Evolutionary conservation across 2,888 invertebrate species (phyloP).

Genomic region (Ligdia adustata): DNA sequence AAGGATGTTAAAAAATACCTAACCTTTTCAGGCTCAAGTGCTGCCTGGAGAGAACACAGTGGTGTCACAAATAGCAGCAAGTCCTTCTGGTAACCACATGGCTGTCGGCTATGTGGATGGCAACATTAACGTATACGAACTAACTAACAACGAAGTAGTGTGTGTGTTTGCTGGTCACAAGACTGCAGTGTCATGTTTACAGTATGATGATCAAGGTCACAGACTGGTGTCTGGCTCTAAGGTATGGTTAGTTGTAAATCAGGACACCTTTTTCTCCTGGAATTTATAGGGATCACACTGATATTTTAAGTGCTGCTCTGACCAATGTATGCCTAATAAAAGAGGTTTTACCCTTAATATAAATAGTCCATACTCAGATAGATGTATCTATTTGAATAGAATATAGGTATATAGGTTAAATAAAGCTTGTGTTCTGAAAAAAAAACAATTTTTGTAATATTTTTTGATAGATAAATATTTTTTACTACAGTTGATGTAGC

Average conservation of each 20-base stretch:
- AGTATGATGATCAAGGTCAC: constrained; percentile 93
- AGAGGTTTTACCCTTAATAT: too few relatives aligned
- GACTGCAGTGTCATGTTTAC: constrained; percentile 91
- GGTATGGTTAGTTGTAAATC: constrained; percentile 69
- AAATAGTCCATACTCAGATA: too few relatives aligned
- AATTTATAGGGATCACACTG: too few relatives aligned
- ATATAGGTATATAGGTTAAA: too few relatives aligned
- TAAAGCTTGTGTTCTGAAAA: too few relatives aligned
- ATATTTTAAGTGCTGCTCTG: too few relatives aligned
- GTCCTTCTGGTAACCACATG: constrained; percentile 90
- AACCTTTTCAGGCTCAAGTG: constrained; percentile 86
- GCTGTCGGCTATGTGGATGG: constrained; percentile 98
- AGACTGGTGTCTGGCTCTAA: constrained; percentile 95
- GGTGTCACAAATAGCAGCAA: constrained; percentile 90
- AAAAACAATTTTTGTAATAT: too few relatives aligned
- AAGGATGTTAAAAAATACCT: neutral
- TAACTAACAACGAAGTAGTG: constrained; percentile 88
- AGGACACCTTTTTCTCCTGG: too few relatives aligned
- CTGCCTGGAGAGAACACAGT: constrained; percentile 91
- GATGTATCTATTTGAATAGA: too few relatives aligned
- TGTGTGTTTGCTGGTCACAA: constrained; percentile 93
- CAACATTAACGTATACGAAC: constrained; percentile 91
- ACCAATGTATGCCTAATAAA: too few relatives aligned
- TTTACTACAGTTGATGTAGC: too few relatives aligned
- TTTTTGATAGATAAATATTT: too few relatives aligned